phyloP scores from a whole-genome alignment of 2,888 invertebrate species.

The Lingula anatina region DNA sequence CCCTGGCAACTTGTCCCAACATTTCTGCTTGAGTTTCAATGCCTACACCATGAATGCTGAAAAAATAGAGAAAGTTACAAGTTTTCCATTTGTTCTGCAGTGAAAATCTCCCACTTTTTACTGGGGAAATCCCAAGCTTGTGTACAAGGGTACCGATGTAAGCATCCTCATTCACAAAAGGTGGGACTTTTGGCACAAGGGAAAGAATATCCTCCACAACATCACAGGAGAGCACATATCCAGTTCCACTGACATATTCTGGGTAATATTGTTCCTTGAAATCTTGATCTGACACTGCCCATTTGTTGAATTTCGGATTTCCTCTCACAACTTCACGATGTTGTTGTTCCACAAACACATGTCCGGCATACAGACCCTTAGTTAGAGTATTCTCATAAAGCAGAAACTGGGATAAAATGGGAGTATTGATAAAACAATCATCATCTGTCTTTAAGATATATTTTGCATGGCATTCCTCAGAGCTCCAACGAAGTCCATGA shows the following conservation, averaged over 20 bases:
- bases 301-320: constrained; percentile 30
- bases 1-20: no score
- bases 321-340: constrained; percentile 34
- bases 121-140: constrained; percentile 26
- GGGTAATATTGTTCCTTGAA: constrained; percentile 33
- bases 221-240: constrained; percentile 42
- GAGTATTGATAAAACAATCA: constrained; percentile 43
- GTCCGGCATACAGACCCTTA: constrained; percentile 36
- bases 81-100: constrained; percentile 27
- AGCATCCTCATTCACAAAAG: constrained; percentile 49
- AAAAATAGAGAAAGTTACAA: constrained; percentile 45
- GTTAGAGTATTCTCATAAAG: constrained; percentile 16
- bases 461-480: constrained; percentile 19
- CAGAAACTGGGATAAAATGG: constrained; percentile 23
- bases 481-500: constrained; percentile 37
- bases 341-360: constrained; percentile 19
- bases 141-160: constrained; percentile 41
- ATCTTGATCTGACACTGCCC: constrained; percentile 34
- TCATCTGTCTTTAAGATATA: constrained; percentile 46
- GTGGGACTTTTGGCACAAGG: constrained; percentile 21
- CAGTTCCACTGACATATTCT: constrained; percentile 45
- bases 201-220: constrained; percentile 26
- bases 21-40: constrained; percentile 24
- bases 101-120: constrained; percentile 37
- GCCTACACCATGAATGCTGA: constrained; percentile 40